Evolutionary conservation across 2,113 vertebrate genomes (phyloP).

Genomic region (Melierax canorus): DNA sequence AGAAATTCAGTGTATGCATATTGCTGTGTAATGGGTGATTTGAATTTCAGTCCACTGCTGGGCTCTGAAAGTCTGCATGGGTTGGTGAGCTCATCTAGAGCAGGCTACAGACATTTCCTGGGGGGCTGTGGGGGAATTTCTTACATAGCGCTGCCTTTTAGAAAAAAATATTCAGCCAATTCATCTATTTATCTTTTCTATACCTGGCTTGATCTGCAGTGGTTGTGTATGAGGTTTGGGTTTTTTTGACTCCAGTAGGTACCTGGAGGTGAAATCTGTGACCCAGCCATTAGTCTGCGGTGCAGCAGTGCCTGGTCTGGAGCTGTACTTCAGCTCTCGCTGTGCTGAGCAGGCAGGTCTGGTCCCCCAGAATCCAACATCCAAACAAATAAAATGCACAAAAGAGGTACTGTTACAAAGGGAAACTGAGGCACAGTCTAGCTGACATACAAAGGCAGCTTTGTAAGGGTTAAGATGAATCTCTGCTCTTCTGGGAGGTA

Average conservation of each 20-base stretch:
- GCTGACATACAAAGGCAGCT: background rate
- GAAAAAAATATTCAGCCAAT: background rate
- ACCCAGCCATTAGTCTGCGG: background rate
- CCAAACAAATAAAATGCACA: background rate
- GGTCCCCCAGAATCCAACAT: background rate
- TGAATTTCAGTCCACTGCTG: background rate
- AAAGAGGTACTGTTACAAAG: background rate
- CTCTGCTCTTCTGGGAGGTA: background rate
- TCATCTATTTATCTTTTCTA: background rate
- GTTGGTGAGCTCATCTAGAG: background rate
- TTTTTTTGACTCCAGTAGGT: background rate
- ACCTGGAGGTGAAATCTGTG: background rate
- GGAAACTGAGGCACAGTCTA: background rate
- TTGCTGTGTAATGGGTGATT: background rate
- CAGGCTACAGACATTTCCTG: background rate
- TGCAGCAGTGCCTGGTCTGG: background rate
- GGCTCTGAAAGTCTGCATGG: background rate
- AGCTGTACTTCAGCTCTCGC: background rate
- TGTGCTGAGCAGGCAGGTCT: background rate
- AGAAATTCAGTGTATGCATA: background rate
- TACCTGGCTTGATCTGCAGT: background rate
- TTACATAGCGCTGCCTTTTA: rapidly evolving
- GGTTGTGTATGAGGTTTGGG: background rate
- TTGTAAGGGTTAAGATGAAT: background rate
- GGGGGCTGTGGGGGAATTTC: background rate